Conservation (phyloP, 2,888 invertebrate species). For the Odontothrips loti region DNA sequence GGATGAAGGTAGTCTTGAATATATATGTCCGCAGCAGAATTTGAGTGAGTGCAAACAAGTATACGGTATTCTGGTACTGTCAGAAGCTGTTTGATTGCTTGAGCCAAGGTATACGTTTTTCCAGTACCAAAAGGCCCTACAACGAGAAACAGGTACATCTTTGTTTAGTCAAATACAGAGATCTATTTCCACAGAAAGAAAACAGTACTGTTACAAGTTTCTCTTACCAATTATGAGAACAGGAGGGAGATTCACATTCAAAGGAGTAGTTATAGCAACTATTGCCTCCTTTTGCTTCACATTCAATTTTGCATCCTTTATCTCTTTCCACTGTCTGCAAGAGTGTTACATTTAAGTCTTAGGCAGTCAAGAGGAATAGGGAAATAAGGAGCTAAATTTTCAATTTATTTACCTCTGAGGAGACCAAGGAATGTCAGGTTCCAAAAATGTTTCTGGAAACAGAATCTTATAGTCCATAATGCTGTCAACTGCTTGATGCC, state of each 20-base stretch:
- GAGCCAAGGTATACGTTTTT: slow-evolving; percentile 77
- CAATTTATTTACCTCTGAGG: slow-evolving; percentile 50
- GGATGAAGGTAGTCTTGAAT: slow-evolving; percentile 78
- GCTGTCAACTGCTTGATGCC: slow-evolving; percentile 76
- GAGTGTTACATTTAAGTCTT: background rate
- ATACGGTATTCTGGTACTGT: slow-evolving; percentile 62
- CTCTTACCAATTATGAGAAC: slow-evolving; percentile 60
- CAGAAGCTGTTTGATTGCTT: slow-evolving; percentile 65
- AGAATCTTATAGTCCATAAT: slow-evolving; percentile 66
- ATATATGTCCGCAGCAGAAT: slow-evolving; percentile 80
- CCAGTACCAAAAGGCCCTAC: slow-evolving; percentile 78
- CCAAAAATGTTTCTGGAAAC: slow-evolving; percentile 62
- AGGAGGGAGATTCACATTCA: slow-evolving; percentile 60
- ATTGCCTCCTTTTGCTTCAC: slow-evolving; percentile 75
- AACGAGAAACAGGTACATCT: background rate
- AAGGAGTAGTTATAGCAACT: slow-evolving; percentile 66
- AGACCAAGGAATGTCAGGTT: slow-evolving; percentile 64
- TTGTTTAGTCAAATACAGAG: background rate
- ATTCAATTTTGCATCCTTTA: slow-evolving; percentile 62
- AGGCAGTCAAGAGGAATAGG: background rate
- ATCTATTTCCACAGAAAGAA: background rate
- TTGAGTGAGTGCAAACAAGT: slow-evolving; percentile 80
- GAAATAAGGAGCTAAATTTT: slow-evolving; percentile 21
- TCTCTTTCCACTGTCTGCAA: slow-evolving; percentile 59
- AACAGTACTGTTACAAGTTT: background rate